Evolutionary conservation across 1,140 invertebrate species (phyloP), one percentile per base, ranked within the genome.

Genomic region (Samia ricini): DNA sequence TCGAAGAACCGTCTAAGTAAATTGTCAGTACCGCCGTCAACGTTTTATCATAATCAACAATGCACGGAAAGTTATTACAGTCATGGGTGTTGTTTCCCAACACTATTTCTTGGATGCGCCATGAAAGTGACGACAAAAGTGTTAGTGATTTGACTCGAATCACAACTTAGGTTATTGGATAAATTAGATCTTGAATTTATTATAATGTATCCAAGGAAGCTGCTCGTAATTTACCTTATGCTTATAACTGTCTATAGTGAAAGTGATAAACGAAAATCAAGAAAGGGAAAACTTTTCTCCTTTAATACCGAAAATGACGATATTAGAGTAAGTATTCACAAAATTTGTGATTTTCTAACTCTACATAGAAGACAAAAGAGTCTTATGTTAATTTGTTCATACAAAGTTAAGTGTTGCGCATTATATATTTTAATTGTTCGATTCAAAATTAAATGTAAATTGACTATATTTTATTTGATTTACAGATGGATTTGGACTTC

Each of bases 401-500:
- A n/a, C n/a, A n/a, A n/a, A n/a, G n/a, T n/a, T n/a, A n/a, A n/a
- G n/a, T n/a, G n/a, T n/a, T n/a, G n/a, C n/a, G n/a, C n/a, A n/a
- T n/a, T n/a, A n/a, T n/a, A n/a, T n/a, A n/a, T n/a, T n/a, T n/a
- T n/a, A n/a, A n/a, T n/a, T n/a, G n/a, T n/a, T n/a, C n/a, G n/a
- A n/a, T n/a, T n/a, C n/a, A n/a, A n/a, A n/a, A n/a, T n/a, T n/a
- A 29, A 5, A 29, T 5, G 10, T 2, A 42, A 42, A 42, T 8
- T 42, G 4, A 42, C 15, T 2, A 21, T 50, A 21, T 8, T 21
- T 21, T 18, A 29, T 26, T 33, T 57, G 61, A 42, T 58, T 86
- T 88, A 57, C 75, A 91, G 90, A 77, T 91, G 20, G 84, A 83
- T 19, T 69, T 91, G 62, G 87, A 91, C 50, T 85, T 91, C 60